Base-by-base conservation (phyloP, 2,797 vertebrate species). In the Pempheris klunzingeri region DNA sequence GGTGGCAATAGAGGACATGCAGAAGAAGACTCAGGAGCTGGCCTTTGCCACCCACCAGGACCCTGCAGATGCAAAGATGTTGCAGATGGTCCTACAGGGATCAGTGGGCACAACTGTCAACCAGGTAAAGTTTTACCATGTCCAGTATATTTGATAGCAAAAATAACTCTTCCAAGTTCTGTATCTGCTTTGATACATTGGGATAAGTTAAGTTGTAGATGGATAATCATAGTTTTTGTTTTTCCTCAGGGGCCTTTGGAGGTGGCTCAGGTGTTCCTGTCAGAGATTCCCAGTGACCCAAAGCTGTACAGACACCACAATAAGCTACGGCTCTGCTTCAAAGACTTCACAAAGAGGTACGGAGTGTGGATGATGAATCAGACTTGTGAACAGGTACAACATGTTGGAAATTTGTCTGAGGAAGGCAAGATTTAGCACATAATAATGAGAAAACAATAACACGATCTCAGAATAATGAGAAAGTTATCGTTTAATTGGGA, bases 271-370 rank as follows among this genome's bases (percentile, higher is more conserved):
- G 98, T 99, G 84, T 99, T 99, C 93, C 94, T 99, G 74, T 97
- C 97, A 36, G 98, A 99, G 85, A 99, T 99, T 86, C 98, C 98
- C 77, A 97, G 95, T 13, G 98, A 99, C 77, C 97, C 98, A 34
- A 99, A 99, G 90, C 96, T 98, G 74, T 99, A 99, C 94, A 95
- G 98, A 81, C 98, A 99, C 92, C 98, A 99, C 85, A 99, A 99
- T 92, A 99, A 99, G 84, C 95, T 99, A 4, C 94, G 98, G 10
- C 97, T 99, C 65, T 99, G 98, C 89, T 99, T 99, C 90, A 99
- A 99, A 90, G 98, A 99, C 92, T 99, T 99, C 92, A 99, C 97
- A 0, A 99, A 99, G 94, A 97, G 98, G 98, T 99, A 95, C 1
- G 46, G 32, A 14, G 13, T 6, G 36, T 17, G 36, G 1, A 17